Evolutionary conservation across 2,113 vertebrate species (phyloP).

Genomic region (Lonchura striata): DNA sequence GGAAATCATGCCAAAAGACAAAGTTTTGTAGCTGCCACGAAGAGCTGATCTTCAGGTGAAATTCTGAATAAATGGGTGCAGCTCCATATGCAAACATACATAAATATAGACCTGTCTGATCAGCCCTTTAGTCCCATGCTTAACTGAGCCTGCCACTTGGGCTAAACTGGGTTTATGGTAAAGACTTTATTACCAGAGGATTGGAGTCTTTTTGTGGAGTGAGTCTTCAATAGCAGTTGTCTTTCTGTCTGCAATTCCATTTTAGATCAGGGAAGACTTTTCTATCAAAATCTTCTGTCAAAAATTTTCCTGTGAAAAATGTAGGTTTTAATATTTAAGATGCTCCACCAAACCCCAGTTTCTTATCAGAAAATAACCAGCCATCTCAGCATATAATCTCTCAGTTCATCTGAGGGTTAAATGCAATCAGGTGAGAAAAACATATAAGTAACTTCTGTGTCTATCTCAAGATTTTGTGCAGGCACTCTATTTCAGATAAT

Average conservation of each 20-base stretch:
- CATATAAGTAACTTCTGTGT: background rate
- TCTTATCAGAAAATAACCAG: background rate
- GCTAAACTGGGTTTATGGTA: accelerated
- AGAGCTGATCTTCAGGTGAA: background rate
- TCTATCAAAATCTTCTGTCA: background rate
- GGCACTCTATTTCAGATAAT: background rate
- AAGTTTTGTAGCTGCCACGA: background rate
- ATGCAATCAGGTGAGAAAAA: background rate
- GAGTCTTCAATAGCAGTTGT: background rate
- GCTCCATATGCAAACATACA: background rate
- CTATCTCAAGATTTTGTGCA: background rate
- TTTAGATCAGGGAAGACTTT: background rate
- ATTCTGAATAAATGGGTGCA: background rate
- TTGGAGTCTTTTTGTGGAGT: background rate
- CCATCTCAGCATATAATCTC: background rate
- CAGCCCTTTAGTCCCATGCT: background rate
- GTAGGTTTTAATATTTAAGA: background rate
- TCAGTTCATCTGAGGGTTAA: background rate
- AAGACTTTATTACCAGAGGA: background rate
- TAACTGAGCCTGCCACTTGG: background rate
- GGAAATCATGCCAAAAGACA: background rate
- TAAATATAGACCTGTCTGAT: background rate
- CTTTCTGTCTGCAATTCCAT: background rate
- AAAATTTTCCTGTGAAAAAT: background rate
- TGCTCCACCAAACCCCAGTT: background rate